phyloP scores from a whole-genome alignment of 1,140 invertebrate species.

The Drosophila seguyi region DNA sequence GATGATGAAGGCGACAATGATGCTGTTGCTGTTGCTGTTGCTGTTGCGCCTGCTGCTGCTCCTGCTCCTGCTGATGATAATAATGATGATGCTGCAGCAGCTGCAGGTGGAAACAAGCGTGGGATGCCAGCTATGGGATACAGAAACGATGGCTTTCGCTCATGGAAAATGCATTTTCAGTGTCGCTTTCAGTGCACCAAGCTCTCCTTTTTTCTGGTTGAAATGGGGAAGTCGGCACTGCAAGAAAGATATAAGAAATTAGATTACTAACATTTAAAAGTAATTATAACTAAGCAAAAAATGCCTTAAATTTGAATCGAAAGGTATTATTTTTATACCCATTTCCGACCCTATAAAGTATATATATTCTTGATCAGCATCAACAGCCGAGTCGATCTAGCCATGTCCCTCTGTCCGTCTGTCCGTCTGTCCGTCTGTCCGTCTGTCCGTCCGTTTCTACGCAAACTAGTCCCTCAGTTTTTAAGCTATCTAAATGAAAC shows the following conservation, averaged over 20 bases:
- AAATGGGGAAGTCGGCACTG: background rate
- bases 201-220: background rate
- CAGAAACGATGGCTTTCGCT: background rate
- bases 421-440: no score
- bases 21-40: background rate
- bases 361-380: no score
- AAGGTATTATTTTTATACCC: no score
- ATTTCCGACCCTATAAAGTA: no score
- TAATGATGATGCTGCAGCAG: background rate
- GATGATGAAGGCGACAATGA: constrained; percentile 37
- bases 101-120: background rate
- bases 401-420: no score
- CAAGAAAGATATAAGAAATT: background rate
- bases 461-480: no score
- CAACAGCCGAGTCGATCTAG: no score
- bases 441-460: no score
- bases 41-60: background rate
- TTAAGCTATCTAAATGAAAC: no score
- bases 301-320: no score
- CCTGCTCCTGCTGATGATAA: no score
- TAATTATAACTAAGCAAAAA: background rate
- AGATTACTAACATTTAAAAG: background rate
- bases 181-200: constrained; percentile 19
- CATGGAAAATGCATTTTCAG: constrained; percentile 45
- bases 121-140: background rate